A percentile compares a stretch with the other conserved stretches of the same genome.
phyloP scores from a whole-genome alignment of 2,113 vertebrate genomes.

The Zapus hudsonius region DNA sequence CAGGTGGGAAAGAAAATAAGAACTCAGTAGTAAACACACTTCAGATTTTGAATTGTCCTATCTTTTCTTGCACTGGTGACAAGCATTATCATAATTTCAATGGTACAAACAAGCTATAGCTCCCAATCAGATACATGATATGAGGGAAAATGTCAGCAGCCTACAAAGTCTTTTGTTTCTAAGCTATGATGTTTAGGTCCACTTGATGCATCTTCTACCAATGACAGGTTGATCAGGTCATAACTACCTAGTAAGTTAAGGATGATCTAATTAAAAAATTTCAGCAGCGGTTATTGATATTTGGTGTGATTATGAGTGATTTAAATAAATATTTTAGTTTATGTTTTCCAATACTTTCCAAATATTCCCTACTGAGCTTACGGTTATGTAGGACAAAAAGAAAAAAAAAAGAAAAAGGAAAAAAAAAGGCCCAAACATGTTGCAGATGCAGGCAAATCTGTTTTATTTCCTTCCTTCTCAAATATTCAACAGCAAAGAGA shows the following conservation, averaged over 20 bases:
- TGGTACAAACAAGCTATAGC: too few species aligned
- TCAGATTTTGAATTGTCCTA: neutral
- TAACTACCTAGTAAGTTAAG: neutral
- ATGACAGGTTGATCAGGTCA: neutral
- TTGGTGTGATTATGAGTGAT: neutral
- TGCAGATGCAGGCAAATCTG: neutral
- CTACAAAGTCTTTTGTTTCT: too few species aligned
- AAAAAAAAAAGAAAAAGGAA: neutral
- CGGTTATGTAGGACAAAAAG: neutral
- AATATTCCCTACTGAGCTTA: neutral
- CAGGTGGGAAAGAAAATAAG: neutral
- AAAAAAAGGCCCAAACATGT: neutral
- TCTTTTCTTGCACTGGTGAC: neutral
- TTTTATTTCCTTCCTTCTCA: neutral
- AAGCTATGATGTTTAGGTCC: neutral
- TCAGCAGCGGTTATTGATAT: neutral
- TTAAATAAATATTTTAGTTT: neutral
- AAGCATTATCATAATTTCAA: neutral
- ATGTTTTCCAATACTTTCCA: conserved; percentile 7
- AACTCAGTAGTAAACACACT: neutral
- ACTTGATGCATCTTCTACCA: neutral
- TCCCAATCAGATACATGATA: neutral
- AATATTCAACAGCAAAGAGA: neutral
- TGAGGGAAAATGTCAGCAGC: neutral
- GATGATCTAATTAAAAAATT: neutral